Conservation (phyloP, 2,113 vertebrate genomes). For the human (Homo sapiens) region DNA sequence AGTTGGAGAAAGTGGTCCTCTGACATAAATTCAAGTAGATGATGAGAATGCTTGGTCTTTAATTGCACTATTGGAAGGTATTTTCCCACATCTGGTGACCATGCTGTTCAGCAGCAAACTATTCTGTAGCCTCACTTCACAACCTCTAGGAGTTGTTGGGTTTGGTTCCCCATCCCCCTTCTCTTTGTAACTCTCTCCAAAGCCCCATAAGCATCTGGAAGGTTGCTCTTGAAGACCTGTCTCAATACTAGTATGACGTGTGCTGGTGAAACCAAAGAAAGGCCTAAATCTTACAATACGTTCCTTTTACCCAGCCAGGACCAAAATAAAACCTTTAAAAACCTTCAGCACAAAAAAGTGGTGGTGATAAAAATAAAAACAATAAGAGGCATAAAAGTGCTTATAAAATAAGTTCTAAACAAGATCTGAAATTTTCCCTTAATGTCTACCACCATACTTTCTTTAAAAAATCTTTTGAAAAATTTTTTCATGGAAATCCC, state of each 20-base stretch:
- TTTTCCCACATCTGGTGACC: slow-evolving; percentile 52
- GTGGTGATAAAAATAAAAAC: not conserved
- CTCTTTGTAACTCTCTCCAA: not conserved
- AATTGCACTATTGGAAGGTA: slow-evolving; percentile 33
- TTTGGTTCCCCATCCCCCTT: not conserved
- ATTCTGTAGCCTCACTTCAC: not conserved
- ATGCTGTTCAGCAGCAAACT: slow-evolving; percentile 51
- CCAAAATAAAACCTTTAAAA: slow-evolving; percentile 20
- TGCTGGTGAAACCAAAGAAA: not conserved
- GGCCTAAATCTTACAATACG: not conserved
- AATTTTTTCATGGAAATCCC: not conserved
- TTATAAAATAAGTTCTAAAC: not conserved
- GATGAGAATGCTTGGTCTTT: not conserved
- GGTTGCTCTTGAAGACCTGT: not conserved
- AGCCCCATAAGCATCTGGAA: not conserved
- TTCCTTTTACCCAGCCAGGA: not conserved
- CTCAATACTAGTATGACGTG: not conserved
- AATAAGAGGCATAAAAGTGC: not conserved
- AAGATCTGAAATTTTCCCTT: not conserved
- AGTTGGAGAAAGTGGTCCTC: not conserved
- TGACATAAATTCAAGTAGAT: not conserved
- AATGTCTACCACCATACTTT: not conserved
- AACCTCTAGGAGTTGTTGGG: not conserved
- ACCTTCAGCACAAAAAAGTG: not conserved
- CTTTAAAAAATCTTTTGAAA: not conserved